These are phyloP conservation scores for Odobenus rosmarus DNA, from an alignment of 2,113 vertebrate species.

Conservation along the genomic window DNA sequence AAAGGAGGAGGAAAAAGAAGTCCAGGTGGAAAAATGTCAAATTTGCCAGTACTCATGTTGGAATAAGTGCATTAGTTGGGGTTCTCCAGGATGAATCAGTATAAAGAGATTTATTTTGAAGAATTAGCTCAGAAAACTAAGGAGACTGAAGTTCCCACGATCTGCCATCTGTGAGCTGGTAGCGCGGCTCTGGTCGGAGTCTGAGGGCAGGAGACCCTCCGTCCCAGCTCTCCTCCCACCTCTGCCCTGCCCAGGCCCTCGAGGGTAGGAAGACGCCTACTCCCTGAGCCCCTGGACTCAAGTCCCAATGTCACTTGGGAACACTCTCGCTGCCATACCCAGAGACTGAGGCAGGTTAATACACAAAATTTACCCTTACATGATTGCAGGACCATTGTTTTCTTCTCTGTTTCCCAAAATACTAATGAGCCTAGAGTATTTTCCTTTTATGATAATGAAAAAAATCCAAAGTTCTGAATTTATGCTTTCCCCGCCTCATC, in stretches of 20 bases:
- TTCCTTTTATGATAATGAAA: background rate
- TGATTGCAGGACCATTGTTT: background rate
- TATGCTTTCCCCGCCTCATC: accelerated
- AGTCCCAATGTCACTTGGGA: background rate
- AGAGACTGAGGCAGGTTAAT: background rate
- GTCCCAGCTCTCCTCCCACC: background rate
- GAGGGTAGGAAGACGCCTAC: background rate
- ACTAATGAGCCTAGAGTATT: background rate
- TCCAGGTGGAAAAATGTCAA: background rate
- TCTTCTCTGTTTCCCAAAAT: background rate
- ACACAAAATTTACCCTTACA: background rate
- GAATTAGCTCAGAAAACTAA: accelerated
- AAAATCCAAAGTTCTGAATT: background rate
- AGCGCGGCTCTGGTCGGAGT: background rate
- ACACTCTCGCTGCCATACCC: background rate
- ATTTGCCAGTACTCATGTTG: background rate
- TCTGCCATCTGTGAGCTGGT: background rate
- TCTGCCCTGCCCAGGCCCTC: background rate
- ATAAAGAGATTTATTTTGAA: background rate
- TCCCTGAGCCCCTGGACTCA: background rate
- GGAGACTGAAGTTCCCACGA: accelerated
- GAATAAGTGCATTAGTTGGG: too few relatives aligned
- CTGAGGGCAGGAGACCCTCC: background rate
- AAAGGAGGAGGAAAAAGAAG: background rate
- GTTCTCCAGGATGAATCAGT: background rate